Percentiles rank a stretch among this genome's conserved stretches.
phyloP scores from a whole-genome alignment of 1,140 invertebrate genomes.

The Lutraria rhynchaena region DNA sequence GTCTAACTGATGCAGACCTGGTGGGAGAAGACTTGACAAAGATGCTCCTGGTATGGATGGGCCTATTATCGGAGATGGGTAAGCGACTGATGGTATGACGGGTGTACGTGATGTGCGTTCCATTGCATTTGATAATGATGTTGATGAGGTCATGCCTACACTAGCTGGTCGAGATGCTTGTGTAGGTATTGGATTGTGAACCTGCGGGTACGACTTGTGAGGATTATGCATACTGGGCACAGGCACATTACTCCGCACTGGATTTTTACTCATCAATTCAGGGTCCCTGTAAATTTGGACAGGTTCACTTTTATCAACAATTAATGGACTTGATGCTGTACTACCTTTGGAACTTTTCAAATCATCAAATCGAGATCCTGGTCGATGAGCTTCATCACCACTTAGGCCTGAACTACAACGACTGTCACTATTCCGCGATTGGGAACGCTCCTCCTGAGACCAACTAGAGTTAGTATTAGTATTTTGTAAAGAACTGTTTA shows the following conservation, averaged over 20 bases:
- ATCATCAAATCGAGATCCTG: conserved; percentile 73
- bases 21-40: conserved; percentile 49
- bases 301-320: conserved; percentile 77
- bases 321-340: conserved; percentile 78
- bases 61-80: conserved; percentile 52
- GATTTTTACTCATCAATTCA: conserved; percentile 80
- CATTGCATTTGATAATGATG: conserved; percentile 60
- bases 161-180: conserved; percentile 42
- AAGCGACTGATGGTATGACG: conserved; percentile 63
- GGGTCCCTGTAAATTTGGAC: conserved; percentile 80
- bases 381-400: conserved; percentile 70
- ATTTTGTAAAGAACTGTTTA: conserved; percentile 24
- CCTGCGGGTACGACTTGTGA: conserved; percentile 61
- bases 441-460: conserved; percentile 51
- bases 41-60: conserved; percentile 53
- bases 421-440: conserved; percentile 64
- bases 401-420: conserved; percentile 67
- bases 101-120: conserved; percentile 64
- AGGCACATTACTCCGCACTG: conserved; percentile 76
- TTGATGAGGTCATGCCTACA: conserved; percentile 57
- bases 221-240: conserved; percentile 62
- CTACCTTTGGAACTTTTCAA: conserved; percentile 74
- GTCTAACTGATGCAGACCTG: conserved; percentile 62
- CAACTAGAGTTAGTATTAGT: conserved; percentile 27
- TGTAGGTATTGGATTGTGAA: conserved; percentile 69